These are phyloP conservation scores for Platynereis dumerilii DNA, from an alignment of 2,888 invertebrate genomes.

Conservation along the genomic window DNA sequence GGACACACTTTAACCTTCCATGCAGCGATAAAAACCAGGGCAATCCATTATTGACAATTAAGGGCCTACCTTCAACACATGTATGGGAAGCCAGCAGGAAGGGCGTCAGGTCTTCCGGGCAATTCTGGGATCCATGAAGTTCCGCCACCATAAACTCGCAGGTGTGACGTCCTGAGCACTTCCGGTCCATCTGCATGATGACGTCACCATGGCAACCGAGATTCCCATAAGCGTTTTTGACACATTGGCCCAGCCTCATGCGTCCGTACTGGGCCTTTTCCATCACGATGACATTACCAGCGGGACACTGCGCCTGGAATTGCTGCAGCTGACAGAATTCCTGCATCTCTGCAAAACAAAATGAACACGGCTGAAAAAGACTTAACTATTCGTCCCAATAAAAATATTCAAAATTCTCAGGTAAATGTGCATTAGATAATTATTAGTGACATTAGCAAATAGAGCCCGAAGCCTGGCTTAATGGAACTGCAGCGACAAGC, in stretches of 20 bases:
- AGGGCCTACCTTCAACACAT: conserved; percentile 32
- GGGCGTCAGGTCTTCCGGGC: conserved; percentile 32
- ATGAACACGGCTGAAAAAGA: neutral
- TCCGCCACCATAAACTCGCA: conserved; percentile 33
- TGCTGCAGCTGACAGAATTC: conserved; percentile 34
- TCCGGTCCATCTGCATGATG: conserved; percentile 31
- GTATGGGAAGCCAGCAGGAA: conserved; percentile 30
- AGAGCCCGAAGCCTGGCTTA: too few relatives aligned
- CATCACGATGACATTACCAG: conserved; percentile 31
- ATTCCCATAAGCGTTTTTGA: conserved; percentile 31
- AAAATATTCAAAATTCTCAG: conserved; percentile 2
- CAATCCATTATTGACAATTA: too few relatives aligned
- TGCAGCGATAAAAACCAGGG: too few relatives aligned
- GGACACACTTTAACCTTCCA: too few relatives aligned
- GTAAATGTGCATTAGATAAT: neutral
- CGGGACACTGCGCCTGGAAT: conserved; percentile 28
- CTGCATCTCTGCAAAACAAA: conserved; percentile 10
- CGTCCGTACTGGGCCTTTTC: conserved; percentile 30
- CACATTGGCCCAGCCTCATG: conserved; percentile 33
- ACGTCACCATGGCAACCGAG: conserved; percentile 33
- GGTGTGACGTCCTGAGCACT: conserved; percentile 32
- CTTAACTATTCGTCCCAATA: neutral
- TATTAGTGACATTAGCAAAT: too few relatives aligned
- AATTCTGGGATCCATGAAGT: conserved; percentile 30
- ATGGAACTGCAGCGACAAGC: too few relatives aligned